phyloP scores from a whole-genome alignment of 1,140 invertebrate species.

The Conopomorpha cramerella region DNA sequence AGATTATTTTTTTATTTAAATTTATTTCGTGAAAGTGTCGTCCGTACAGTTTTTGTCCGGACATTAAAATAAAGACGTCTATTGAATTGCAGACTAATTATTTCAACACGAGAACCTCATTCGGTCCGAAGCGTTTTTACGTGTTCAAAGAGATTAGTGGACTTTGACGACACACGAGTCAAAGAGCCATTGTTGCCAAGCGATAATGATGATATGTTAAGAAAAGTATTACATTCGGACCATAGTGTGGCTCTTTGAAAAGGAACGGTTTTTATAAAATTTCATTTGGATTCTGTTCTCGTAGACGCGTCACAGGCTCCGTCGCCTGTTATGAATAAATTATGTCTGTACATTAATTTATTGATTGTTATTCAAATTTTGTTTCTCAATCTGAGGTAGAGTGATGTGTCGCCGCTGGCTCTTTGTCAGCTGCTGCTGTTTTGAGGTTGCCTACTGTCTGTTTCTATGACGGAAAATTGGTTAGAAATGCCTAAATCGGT shows the following conservation, averaged over 20 bases:
- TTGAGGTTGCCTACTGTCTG: constrained; percentile 23
- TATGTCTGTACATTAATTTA: constrained; percentile 53
- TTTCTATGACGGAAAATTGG: constrained; percentile 30
- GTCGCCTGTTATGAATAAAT: constrained; percentile 52
- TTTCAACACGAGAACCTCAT: constrained; percentile 55
- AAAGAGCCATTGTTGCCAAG: constrained; percentile 38
- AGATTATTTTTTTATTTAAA: no score
- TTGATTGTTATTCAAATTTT: constrained; percentile 59
- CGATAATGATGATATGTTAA: constrained; percentile 54
- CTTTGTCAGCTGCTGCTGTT: constrained; percentile 30
- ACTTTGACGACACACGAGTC: constrained; percentile 41
- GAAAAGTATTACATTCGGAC: constrained; percentile 48
- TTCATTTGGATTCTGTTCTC: constrained; percentile 50
- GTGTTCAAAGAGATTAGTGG: constrained; percentile 57
- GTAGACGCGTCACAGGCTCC: constrained; percentile 37
- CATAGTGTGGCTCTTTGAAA: constrained; percentile 38
- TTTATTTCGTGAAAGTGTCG: constrained; percentile 55
- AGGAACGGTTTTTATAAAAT: constrained; percentile 50
- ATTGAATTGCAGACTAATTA: constrained; percentile 61
- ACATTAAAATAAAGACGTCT: constrained; percentile 55
- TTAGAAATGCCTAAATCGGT: constrained; percentile 18
- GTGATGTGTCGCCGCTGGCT: constrained; percentile 36
- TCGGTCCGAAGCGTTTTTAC: constrained; percentile 47
- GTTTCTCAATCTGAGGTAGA: constrained; percentile 53
- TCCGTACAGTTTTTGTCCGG: constrained; percentile 42